Base-by-base conservation (phyloP, 2,113 vertebrate species). In the Paedocypris sp. region DNA sequence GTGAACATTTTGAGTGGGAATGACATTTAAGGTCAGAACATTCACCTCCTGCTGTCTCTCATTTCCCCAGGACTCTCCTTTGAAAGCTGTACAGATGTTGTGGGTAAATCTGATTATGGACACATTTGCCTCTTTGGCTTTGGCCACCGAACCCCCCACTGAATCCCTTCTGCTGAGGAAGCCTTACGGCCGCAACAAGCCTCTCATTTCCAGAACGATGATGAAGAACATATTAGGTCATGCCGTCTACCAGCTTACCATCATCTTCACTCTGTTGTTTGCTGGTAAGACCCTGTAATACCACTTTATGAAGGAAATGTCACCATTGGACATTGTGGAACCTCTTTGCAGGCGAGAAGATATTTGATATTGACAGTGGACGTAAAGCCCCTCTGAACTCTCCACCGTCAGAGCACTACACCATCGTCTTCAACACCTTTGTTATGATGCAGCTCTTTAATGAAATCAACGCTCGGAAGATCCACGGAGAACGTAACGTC, bases 91-190 rank as follows among this genome's bases (percentile, higher is more conserved):
- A 43, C 95, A 99, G 83, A 99, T 99, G 95, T 82, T 99, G 29
- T 99, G 95, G 95, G 95, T 99, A 69, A 99, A 99, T 82, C 88
- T 99, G 67, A 99, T 99, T 68, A 99, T 99, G 95, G 95, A 99
- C 75, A 99, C 95, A 0, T 89, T 99, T 51, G 95, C 95, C 61
- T 99, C 95, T 10, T 87, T 99, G 70, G 95, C 95, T 56, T 80
- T 99, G 84, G 95, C 95, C 70, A 99, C 95, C 2, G 95, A 99
- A 76, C 95, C 95, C 39, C 95, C 95, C 31, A 99, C 93, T 2
- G 94, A 99, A 74, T 83, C 95, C 33, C 89, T 99, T 66, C 83
- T 99, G 73, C 82, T 98, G 46, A 80, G 95, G 70, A 95, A 90
- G 79, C 95, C 95, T 36, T 99, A 99, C 19, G 95, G 94, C 63